phyloP scores from a whole-genome alignment of 2,888 invertebrate species.

The Hanleya hanleyi region DNA sequence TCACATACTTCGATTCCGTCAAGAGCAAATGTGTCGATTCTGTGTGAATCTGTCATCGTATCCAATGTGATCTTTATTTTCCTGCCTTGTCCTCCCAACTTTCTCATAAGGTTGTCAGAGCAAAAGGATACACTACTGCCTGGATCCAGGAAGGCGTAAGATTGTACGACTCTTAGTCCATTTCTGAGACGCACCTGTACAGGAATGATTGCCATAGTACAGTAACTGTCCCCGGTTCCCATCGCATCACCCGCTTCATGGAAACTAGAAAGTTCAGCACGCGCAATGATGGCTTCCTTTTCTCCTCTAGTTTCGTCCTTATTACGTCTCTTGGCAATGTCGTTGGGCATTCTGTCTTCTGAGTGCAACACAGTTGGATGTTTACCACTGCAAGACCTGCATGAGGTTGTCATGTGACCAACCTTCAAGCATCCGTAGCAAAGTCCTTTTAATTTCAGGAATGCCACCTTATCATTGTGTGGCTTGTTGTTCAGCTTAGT shows the following conservation, averaged over 20 bases:
- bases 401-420: background rate
- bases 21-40: background rate
- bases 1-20: slow-evolving; percentile 19
- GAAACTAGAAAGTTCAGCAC: too few relatives aligned
- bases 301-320: too few relatives aligned
- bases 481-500: background rate
- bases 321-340: too few relatives aligned
- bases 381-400: background rate
- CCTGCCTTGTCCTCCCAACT: slow-evolving; percentile 4
- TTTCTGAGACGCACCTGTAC: slow-evolving; percentile 7
- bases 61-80: slow-evolving; percentile 6
- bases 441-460: background rate
- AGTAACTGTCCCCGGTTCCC: slow-evolving; percentile 10
- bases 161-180: background rate
- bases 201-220: slow-evolving; percentile 23
- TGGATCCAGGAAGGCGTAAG: slow-evolving; percentile 20
- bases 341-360: too few relatives aligned
- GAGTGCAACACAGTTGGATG: slow-evolving; percentile 14
- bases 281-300: too few relatives aligned
- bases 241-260: too few relatives aligned
- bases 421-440: slow-evolving; percentile 19
- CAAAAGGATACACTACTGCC: slow-evolving; percentile 24
- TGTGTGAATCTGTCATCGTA: slow-evolving; percentile 5
- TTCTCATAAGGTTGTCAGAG: background rate
- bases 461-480: background rate